phyloP scores from a whole-genome alignment of 1,140 invertebrate species.

The Brachionus koreanus region DNA sequence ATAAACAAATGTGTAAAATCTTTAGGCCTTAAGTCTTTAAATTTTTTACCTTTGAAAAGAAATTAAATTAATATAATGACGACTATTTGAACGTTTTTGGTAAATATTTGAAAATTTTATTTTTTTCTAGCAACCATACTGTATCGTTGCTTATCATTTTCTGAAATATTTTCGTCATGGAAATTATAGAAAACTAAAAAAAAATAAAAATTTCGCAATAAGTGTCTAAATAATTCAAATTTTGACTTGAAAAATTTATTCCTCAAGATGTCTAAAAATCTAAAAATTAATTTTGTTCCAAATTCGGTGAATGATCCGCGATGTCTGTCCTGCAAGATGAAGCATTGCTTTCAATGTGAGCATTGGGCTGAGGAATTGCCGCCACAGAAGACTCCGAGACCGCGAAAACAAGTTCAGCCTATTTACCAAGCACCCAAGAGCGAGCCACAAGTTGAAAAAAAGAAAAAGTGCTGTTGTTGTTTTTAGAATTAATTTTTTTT shows the following conservation, averaged over 20 bases:
- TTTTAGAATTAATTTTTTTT: not conserved
- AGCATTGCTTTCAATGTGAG: conserved; percentile 31
- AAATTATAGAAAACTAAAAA: not conserved
- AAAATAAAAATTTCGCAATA: not conserved
- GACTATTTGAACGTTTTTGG: not conserved
- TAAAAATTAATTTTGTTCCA: not conserved
- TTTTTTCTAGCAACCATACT: not conserved
- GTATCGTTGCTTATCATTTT: not conserved
- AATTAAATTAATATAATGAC: not conserved
- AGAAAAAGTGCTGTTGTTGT: conserved; percentile 33
- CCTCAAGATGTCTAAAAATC: not conserved
- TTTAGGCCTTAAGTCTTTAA: not conserved
- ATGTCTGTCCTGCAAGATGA: conserved; percentile 8
- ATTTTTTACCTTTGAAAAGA: not conserved
- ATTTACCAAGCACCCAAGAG: not conserved
- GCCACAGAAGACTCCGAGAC: not conserved
- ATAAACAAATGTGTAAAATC: not conserved
- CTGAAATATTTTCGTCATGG: not conserved
- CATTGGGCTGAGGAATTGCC: not conserved
- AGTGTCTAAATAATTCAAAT: not conserved
- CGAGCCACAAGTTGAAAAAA: not conserved
- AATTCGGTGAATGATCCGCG: not conserved
- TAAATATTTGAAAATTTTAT: not conserved
- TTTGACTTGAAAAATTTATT: not conserved
- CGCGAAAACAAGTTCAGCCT: not conserved